A percentile compares a stretch with the other conserved stretches of the same genome.
phyloP scores from a whole-genome alignment of 2,888 invertebrate genomes.

The Nomada hirtipes region DNA sequence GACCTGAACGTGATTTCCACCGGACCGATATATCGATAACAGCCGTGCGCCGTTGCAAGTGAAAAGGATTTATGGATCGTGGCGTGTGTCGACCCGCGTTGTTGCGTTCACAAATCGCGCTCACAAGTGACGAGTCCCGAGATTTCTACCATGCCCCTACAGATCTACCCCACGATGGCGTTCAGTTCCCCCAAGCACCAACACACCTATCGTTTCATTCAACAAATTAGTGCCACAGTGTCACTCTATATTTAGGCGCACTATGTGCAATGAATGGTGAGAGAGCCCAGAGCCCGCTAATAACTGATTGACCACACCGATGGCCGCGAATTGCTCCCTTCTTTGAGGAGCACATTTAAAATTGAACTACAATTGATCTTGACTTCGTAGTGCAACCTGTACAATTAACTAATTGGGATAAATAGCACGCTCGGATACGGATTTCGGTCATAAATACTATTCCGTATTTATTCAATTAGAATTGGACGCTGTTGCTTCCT shows the following conservation, averaged over 20 bases:
- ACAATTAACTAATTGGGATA: neutral
- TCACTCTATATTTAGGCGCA: conserved; percentile 82
- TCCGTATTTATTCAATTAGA: neutral
- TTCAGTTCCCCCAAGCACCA: conserved; percentile 77
- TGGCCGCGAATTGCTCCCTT: conserved; percentile 62
- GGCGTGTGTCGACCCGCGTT: conserved; percentile 42
- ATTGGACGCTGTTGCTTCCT: neutral
- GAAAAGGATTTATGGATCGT: conserved; percentile 11
- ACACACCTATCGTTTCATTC: conserved; percentile 81
- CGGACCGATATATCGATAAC: conserved; percentile 36
- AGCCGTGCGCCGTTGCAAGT: conserved; percentile 13
- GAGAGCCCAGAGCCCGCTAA: conserved; percentile 57
- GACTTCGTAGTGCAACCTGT: conserved; percentile 17
- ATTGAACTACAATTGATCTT: conserved; percentile 48
- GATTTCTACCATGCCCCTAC: conserved; percentile 75
- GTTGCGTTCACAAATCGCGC: conserved; percentile 59
- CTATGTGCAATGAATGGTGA: conserved; percentile 59
- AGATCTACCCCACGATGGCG: conserved; percentile 75
- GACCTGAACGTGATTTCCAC: conserved; percentile 36
- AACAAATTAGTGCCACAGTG: conserved; percentile 83
- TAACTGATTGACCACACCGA: conserved; percentile 63
- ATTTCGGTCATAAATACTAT: neutral
- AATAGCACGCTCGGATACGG: neutral
- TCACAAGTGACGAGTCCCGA: conserved; percentile 63
- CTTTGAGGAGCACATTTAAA: conserved; percentile 42